Evolutionary conservation across 2,113 vertebrate genomes (phyloP).

Genomic region (Ictalurus punctatus): DNA sequence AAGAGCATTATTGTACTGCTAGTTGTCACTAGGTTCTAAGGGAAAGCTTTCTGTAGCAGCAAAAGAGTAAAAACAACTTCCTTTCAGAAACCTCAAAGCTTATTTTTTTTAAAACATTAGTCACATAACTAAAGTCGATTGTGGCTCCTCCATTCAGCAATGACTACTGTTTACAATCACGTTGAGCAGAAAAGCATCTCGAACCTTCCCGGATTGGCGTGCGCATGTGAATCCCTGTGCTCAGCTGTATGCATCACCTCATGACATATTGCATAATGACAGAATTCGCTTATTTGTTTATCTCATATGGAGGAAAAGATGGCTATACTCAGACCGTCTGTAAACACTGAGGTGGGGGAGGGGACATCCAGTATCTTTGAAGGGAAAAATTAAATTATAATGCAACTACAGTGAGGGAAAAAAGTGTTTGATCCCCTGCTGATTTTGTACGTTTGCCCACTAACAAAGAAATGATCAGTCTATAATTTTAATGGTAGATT

Average conservation of each 20-base stretch:
- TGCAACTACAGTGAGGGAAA: too few relatives aligned
- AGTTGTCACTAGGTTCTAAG: neutral
- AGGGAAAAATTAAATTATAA: neutral
- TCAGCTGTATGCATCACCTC: conserved; percentile 67
- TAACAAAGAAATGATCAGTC: too few relatives aligned
- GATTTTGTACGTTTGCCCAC: too few relatives aligned
- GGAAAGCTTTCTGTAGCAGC: neutral
- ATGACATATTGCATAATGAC: conserved; percentile 35
- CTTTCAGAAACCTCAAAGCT: neutral
- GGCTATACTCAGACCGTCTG: conserved; percentile 47
- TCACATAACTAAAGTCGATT: neutral
- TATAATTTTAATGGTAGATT: too few relatives aligned
- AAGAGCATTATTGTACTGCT: neutral
- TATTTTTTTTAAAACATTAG: neutral
- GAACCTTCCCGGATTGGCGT: conserved; percentile 72
- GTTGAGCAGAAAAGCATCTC: conserved; percentile 68
- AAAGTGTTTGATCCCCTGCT: too few relatives aligned
- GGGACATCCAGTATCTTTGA: neutral
- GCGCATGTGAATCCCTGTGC: conserved; percentile 48
- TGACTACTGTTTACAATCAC: neutral
- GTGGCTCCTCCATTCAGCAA: neutral
- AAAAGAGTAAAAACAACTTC: neutral
- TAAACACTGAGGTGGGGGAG: neutral
- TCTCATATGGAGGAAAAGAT: conserved; percentile 35
- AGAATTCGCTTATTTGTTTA: neutral